Conservation (phyloP, 2,113 vertebrate genomes). For the Hystrix cristata region DNA sequence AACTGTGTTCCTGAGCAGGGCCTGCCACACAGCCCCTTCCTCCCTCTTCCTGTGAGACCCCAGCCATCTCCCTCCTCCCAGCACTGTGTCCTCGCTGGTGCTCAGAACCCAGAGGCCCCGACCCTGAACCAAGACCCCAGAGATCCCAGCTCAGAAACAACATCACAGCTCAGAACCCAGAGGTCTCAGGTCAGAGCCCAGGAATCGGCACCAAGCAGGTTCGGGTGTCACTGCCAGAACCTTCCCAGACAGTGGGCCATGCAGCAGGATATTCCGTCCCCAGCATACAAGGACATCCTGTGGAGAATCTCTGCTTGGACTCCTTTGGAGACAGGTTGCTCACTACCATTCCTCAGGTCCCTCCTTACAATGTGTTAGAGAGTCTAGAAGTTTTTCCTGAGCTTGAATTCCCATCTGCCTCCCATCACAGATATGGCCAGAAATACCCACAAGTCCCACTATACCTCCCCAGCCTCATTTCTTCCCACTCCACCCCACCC, state of each 20-base stretch:
- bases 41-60: background rate
- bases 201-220: constrained; percentile 30
- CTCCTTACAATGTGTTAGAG: background rate
- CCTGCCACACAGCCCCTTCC: accelerated
- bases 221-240: background rate
- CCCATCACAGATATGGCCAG: background rate
- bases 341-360: background rate
- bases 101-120: constrained; percentile 60
- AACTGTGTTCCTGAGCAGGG: too few relatives aligned
- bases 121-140: constrained; percentile 55
- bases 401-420: background rate
- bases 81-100: background rate
- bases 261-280: background rate
- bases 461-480: background rate
- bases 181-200: constrained; percentile 64
- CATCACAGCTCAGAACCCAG: constrained; percentile 63
- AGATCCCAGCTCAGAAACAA: constrained; percentile 47
- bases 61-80: background rate
- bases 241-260: background rate
- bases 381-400: background rate
- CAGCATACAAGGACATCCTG: background rate
- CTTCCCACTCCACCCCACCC: background rate
- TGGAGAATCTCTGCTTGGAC: background rate
- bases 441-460: background rate
- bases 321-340: background rate